These are phyloP conservation scores for Oscheius sp. DNA, from an alignment of 2,888 invertebrate genomes.

Conservation along the genomic window DNA sequence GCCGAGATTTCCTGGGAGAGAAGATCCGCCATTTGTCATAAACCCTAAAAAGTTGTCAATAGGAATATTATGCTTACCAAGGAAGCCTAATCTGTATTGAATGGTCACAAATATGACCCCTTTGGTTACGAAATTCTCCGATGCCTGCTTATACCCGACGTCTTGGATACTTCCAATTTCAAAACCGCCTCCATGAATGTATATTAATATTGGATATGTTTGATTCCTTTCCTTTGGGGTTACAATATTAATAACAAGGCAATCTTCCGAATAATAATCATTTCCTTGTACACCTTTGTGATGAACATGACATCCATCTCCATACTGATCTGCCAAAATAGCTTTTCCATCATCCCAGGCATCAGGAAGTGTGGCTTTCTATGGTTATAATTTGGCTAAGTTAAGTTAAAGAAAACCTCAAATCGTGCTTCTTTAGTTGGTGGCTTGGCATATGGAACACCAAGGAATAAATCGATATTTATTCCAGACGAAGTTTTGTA, in stretches of 20 bases:
- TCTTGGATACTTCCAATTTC: conserved; percentile 43
- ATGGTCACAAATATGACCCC: conserved; percentile 55
- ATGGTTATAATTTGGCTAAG: no score
- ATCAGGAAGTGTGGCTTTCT: conserved; percentile 54
- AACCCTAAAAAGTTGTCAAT: conserved; percentile 43
- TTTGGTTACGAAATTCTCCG: conserved; percentile 48
- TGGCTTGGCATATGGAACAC: conserved; percentile 53
- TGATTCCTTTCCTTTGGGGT: conserved; percentile 37
- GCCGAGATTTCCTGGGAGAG: conserved; percentile 55
- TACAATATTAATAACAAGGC: conserved; percentile 52
- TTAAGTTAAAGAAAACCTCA: no score
- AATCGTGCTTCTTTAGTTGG: conserved; percentile 51
- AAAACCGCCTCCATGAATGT: conserved; percentile 56
- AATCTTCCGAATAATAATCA: conserved; percentile 54
- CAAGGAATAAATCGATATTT: conserved; percentile 45
- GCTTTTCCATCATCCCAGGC: no score
- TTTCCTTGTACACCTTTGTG: conserved; percentile 22
- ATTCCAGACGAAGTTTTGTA: conserved; percentile 3
- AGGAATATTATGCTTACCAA: no score
- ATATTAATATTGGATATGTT: conserved; percentile 47
- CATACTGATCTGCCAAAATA: no score
- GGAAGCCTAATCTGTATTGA: conserved; percentile 55
- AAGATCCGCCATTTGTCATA: conserved; percentile 48
- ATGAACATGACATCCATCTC: not conserved
- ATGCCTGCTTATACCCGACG: conserved; percentile 46